Evolutionary conservation across 2,888 invertebrate species (phyloP), one percentile per base, ranked within the genome.

Genomic region (Phyllotreta cruciferae): DNA sequence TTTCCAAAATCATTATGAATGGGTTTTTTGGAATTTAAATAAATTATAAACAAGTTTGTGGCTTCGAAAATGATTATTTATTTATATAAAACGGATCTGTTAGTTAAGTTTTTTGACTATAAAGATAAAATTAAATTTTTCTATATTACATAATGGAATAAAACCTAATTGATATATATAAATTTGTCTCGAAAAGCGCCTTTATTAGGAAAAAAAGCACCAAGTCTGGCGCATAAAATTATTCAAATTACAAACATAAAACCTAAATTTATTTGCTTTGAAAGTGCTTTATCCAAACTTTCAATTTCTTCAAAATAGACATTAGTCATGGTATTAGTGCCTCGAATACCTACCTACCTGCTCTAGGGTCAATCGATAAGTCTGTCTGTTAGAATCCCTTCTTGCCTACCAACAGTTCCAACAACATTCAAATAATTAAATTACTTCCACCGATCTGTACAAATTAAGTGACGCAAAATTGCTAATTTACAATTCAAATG

Each of bases 401-500:
- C 36, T 49, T 24, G 24, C 24, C 24, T 24, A 24, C 24, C 24
- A 24, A 24, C 24, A 24, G 24, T 24, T 24, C 24, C 24, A 24
- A 24, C 24, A 24, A 24, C 24, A 24, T 24, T 24, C 24, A 24
- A 24, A 24, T 4, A 24, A 24, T 24, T 24, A 24, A 24, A 24
- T 24, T 24, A 24, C 24, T 24, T 24, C 24, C 24, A 24, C 24
- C 4, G 24, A 24, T 24, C 24, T 24, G 24, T 24, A 24, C 24
- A 24, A 24, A 24, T 24, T 24, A 24, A 24, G 24, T 24, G 24
- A 24, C 24, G 24, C 14, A 37, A 24, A 49, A 57, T 39, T 37
- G 38, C 57, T 57, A 24, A 57, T 57, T 57, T 57, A 57, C 57
- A 57, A 47, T 57, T 57, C 57, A 57, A 57, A 57, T 57, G 35